Conservation (phyloP, 2,888 invertebrate genomes). For the Amiota communis region DNA sequence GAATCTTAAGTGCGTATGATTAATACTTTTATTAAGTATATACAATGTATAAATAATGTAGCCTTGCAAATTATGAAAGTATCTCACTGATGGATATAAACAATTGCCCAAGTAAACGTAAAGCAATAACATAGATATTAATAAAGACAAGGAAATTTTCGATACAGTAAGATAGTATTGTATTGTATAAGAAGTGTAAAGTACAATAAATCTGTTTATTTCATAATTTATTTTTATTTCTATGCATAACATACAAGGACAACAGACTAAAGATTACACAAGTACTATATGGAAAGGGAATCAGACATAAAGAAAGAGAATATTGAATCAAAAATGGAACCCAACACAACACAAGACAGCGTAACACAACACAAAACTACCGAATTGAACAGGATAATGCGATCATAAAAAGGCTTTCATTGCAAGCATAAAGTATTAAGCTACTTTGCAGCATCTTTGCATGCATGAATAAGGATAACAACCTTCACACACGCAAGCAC, state of each 20-base stretch:
- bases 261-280: constrained; percentile 38
- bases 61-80: too few species aligned
- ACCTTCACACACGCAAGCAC: not conserved
- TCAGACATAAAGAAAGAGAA: constrained; percentile 40
- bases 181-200: not conserved
- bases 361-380: not conserved
- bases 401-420: constrained; percentile 69
- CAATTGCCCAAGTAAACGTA: too few species aligned
- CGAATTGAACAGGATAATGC: constrained; percentile 59
- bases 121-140: too few species aligned
- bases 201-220: not conserved
- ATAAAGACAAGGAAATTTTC: too few species aligned
- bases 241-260: constrained; percentile 42
- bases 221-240: not conserved
- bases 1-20: too few species aligned
- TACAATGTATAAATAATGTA: too few species aligned
- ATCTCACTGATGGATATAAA: too few species aligned
- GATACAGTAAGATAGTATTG: too few species aligned
- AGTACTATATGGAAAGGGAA: constrained; percentile 49
- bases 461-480: constrained; percentile 45
- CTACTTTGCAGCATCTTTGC: constrained; percentile 69
- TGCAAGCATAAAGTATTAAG: constrained; percentile 69
- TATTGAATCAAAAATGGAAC: not conserved
- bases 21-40: too few species aligned
- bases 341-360: not conserved